phyloP scores from a whole-genome alignment of 2,888 invertebrate species.

The Apotomis turbidana region DNA sequence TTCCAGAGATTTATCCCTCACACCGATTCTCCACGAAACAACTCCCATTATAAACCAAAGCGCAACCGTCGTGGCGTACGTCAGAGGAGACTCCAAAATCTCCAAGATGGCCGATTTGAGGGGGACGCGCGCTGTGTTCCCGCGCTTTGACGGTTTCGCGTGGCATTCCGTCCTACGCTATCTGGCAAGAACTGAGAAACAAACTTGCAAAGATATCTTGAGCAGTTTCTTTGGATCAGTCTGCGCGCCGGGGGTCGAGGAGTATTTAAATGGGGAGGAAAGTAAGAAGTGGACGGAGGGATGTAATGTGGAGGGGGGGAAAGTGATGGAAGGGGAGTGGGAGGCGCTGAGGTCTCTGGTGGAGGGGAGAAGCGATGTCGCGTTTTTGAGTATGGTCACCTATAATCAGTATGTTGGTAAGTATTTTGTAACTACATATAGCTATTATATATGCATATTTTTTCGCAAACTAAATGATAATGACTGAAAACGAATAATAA shows the following conservation, averaged over 20 bases:
- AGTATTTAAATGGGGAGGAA: constrained; percentile 48
- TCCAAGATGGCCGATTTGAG: constrained; percentile 85
- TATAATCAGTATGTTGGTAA: constrained; percentile 85
- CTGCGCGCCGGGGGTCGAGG: constrained; percentile 82
- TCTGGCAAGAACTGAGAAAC: constrained; percentile 65
- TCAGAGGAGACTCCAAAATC: constrained; percentile 84
- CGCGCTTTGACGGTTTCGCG: constrained; percentile 90
- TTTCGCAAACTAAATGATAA: too few species aligned
- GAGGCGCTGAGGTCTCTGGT: constrained; percentile 87
- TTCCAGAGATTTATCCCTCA: constrained; percentile 82
- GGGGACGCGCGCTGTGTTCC: constrained; percentile 91
- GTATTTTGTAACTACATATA: constrained; percentile 44
- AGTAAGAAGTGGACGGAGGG: constrained; percentile 56
- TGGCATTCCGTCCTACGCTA: constrained; percentile 84
- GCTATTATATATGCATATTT: not conserved
- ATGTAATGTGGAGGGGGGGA: constrained; percentile 63
- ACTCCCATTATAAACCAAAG: constrained; percentile 83
- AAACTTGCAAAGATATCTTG: constrained; percentile 70
- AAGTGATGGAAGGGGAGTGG: constrained; percentile 80
- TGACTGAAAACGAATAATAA: too few species aligned
- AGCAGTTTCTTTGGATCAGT: constrained; percentile 87
- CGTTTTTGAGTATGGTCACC: constrained; percentile 87
- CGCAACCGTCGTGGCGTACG: constrained; percentile 87
- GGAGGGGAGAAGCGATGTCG: constrained; percentile 89
- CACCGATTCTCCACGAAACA: constrained; percentile 85